Evolutionary conservation across 2,888 invertebrate genomes (phyloP).

Genomic region (Hydriomena furcata): DNA sequence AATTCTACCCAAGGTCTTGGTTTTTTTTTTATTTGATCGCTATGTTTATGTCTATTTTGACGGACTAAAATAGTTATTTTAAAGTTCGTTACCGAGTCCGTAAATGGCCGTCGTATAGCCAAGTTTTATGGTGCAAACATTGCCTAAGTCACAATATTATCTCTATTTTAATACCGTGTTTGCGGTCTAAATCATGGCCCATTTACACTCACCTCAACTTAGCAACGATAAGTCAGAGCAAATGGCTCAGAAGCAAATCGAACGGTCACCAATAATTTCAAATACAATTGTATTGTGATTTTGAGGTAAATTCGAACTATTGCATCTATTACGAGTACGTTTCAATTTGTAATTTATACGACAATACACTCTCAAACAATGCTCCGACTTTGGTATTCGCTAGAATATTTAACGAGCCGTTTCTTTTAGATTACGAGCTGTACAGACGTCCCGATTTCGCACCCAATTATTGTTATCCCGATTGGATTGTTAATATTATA

Average conservation of each 20-base stretch:
- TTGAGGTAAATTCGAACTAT: slow-evolving; percentile 26
- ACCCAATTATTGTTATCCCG: no score
- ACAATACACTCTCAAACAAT: slow-evolving; percentile 25
- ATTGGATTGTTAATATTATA: no score
- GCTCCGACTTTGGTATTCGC: slow-evolving; percentile 34
- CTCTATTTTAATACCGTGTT: no score
- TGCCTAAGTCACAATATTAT: no score
- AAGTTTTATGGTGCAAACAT: no score
- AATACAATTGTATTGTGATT: slow-evolving; percentile 31
- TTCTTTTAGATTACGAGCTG: background rate
- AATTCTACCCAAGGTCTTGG: no score
- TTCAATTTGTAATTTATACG: slow-evolving; percentile 30
- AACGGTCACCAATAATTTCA: slow-evolving; percentile 22
- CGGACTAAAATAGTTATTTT: no score
- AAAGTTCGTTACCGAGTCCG: no score
- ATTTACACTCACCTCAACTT: slow-evolving; percentile 11
- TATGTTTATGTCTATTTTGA: no score
- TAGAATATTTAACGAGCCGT: slow-evolving; percentile 25
- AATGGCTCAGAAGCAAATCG: slow-evolving; percentile 21
- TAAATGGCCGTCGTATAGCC: no score
- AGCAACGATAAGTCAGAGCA: slow-evolving; percentile 16
- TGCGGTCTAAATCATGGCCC: slow-evolving; percentile 2
- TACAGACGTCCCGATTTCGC: slow-evolving; percentile 12
- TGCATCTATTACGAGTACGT: slow-evolving; percentile 22
- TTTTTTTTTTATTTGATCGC: no score